Evolutionary conservation across 64 coral and sea anemone species (phyloP).

Genomic region (Anthopleura sola): DNA sequence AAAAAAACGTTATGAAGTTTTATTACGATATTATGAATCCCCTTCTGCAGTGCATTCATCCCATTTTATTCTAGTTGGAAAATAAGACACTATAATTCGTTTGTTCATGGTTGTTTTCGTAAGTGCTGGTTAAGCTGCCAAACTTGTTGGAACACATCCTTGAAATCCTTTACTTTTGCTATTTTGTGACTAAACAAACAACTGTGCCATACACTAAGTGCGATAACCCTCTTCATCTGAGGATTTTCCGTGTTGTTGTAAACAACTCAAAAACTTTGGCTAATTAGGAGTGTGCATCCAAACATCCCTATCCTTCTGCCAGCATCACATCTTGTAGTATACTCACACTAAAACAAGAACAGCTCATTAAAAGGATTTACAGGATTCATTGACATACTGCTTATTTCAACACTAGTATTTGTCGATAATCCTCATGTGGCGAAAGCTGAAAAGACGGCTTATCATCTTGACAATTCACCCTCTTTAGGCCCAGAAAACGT

Average conservation of each 20-base stretch:
- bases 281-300: no score
- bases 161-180: background rate
- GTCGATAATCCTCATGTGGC: background rate
- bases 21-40: background rate
- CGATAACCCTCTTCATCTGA: background rate
- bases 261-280: background rate
- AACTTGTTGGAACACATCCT: background rate
- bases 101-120: no score
- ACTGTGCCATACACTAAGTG: background rate
- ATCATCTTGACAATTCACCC: background rate
- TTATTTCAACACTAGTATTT: background rate
- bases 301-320: background rate
- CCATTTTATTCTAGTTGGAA: background rate
- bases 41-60: background rate
- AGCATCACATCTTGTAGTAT: background rate
- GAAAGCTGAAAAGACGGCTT: background rate
- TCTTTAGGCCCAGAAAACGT: background rate
- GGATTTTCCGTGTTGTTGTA: no score
- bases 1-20: background rate
- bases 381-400: background rate
- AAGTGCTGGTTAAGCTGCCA: no score
- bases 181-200: background rate
- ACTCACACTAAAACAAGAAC: background rate
- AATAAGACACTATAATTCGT: no score
- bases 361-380: background rate